phyloP scores from a whole-genome alignment of 2,888 invertebrate species.

The Apodemia mormo region DNA sequence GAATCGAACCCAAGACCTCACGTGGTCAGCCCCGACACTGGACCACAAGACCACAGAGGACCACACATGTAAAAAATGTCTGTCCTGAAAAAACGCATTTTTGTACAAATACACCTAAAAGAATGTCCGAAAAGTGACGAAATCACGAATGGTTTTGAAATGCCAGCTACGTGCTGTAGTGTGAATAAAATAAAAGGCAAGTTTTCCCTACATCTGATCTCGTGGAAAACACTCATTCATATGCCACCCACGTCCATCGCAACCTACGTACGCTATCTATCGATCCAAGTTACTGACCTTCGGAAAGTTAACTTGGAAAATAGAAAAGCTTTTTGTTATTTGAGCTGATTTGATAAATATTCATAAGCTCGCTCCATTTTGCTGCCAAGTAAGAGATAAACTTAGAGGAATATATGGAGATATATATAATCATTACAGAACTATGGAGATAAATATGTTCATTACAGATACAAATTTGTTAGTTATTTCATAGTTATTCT shows the following conservation, averaged over 20 bases:
- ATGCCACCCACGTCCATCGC: conserved; percentile 40
- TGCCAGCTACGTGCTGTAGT: not conserved
- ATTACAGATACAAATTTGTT: not conserved
- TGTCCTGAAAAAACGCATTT: too few species aligned
- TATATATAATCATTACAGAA: not conserved
- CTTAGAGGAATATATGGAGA: not conserved
- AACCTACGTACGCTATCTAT: conserved; percentile 51
- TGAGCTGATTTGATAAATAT: not conserved
- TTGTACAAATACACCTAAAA: too few species aligned
- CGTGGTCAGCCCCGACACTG: too few species aligned
- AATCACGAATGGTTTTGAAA: not conserved
- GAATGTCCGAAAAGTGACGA: not conserved
- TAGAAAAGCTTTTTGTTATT: not conserved
- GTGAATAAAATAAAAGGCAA: not conserved
- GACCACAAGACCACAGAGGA: too few species aligned
- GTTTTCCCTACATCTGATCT: conserved; percentile 7
- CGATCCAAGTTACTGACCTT: conserved; percentile 15
- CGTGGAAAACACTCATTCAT: conserved; percentile 24
- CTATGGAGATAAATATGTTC: not conserved
- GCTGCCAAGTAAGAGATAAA: not conserved
- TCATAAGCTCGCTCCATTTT: not conserved
- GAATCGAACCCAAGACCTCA: too few species aligned
- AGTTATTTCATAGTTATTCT: not conserved
- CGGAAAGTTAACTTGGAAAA: not conserved
- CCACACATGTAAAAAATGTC: too few species aligned